A percentile compares a stretch with the other conserved stretches of the same genome.
Conservation (phyloP, 2,113 vertebrate genomes). For the Sinocyclocheilus anshuiensis region DNA sequence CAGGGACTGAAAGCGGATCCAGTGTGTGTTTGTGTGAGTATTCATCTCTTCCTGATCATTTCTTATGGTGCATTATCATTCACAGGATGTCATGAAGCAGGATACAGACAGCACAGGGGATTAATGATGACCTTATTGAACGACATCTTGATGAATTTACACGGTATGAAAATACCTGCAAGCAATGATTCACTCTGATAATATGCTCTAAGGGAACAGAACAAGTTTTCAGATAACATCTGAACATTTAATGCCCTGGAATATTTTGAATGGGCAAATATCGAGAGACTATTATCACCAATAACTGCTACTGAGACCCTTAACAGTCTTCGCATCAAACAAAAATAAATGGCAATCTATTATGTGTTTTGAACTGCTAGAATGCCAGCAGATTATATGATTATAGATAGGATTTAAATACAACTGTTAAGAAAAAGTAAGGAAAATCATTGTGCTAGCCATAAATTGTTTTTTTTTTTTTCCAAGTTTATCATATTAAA, state of each 20-base stretch:
- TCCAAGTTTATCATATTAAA: too few species aligned
- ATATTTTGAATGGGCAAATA: constrained; percentile 38
- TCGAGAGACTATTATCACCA: constrained; percentile 24
- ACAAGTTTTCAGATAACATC: constrained; percentile 39
- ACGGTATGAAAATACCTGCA: constrained; percentile 35
- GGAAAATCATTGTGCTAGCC: neutral
- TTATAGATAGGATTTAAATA: neutral
- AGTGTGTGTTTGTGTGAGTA: neutral
- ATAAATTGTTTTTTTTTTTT: neutral
- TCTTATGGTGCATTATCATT: constrained; percentile 38
- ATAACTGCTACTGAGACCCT: constrained; percentile 25
- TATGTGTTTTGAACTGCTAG: neutral
- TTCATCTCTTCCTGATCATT: constrained; percentile 38
- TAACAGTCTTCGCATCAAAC: neutral
- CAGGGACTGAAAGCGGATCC: constrained; percentile 21
- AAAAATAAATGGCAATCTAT: constrained; percentile 1
- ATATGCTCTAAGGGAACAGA: constrained; percentile 3
- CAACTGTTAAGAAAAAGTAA: neutral
- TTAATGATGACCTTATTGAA: constrained; percentile 54
- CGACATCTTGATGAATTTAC: constrained; percentile 46
- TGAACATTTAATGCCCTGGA: constrained; percentile 25
- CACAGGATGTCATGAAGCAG: constrained; percentile 12
- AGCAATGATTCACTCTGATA: constrained; percentile 32
- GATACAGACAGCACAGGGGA: constrained; percentile 36
- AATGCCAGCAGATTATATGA: neutral